Evolutionary conservation across 35 echinoderm and acorn worm species (phyloP).

Genomic region (Strongylocentrotus purpuratus): DNA sequence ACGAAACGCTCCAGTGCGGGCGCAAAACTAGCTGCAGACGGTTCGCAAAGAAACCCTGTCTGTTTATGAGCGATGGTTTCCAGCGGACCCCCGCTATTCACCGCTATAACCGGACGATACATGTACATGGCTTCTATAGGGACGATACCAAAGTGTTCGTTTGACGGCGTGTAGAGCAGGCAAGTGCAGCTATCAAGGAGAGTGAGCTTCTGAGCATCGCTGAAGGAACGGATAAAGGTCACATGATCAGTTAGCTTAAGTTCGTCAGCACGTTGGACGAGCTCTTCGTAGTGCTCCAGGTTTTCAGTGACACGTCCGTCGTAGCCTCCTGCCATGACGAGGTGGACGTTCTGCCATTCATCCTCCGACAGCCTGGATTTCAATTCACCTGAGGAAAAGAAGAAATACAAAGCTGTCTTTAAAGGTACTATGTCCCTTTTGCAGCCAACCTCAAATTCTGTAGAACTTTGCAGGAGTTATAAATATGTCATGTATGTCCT

Average conservation of each 20-base stretch:
- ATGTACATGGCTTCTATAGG: conserved; percentile 99
- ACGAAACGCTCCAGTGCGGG: conserved; percentile 85
- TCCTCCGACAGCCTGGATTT: conserved; percentile 54
- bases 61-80: conserved; percentile 76
- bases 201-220: conserved; percentile 79
- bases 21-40: conserved; percentile 69
- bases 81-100: conserved; percentile 94
- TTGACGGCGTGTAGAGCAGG: conserved; percentile 89
- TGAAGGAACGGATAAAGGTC: conserved; percentile 92
- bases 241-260: conserved; percentile 67
- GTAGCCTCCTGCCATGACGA: conserved; percentile 98
- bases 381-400: conserved; percentile 63
- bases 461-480: too few species aligned
- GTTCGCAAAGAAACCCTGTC: conserved; percentile 81
- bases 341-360: conserved; percentile 74
- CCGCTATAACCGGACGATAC: conserved; percentile 90
- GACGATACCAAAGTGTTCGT: conserved; percentile 98
- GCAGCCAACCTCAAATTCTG: too few species aligned
- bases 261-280: conserved; percentile 60
- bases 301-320: conserved; percentile 93
- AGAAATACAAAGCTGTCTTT: not conserved
- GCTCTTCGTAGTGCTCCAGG: conserved; percentile 90
- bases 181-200: conserved; percentile 84
- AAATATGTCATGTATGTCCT: too few species aligned
- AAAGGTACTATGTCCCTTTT: too few species aligned